phyloP scores from a whole-genome alignment of 2,797 vertebrate species.

The Podarcis lilfordi region DNA sequence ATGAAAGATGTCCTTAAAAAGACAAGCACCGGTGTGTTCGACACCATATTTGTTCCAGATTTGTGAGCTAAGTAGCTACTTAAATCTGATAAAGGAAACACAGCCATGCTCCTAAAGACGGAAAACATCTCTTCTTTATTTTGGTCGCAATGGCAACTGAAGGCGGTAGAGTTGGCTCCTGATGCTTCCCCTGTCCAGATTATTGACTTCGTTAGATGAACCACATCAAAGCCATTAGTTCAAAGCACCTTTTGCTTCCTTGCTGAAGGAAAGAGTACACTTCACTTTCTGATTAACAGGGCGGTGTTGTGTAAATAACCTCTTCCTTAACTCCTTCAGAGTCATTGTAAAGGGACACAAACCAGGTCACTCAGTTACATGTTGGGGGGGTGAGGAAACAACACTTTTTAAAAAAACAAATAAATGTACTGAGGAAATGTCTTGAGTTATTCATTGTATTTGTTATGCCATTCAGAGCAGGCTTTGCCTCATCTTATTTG shows the following conservation, averaged over 20 bases:
- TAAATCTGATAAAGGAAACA: slow-evolving; percentile 14
- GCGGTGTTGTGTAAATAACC: slow-evolving; percentile 40
- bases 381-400: slow-evolving; percentile 1
- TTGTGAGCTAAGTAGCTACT: not conserved
- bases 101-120: not conserved
- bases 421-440: slow-evolving; percentile 43
- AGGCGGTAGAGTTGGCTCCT: slow-evolving; percentile 26
- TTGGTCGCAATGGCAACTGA: slow-evolving; percentile 6
- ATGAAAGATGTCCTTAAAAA: not conserved
- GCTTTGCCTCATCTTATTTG: slow-evolving; percentile 43
- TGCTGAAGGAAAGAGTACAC: slow-evolving; percentile 58
- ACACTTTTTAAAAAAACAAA: not conserved
- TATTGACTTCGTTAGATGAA: slow-evolving; percentile 52
- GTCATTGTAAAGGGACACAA: slow-evolving; percentile 39
- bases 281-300: slow-evolving; percentile 58
- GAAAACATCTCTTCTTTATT: not conserved
- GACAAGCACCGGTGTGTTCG: not conserved
- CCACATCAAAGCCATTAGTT: slow-evolving; percentile 50
- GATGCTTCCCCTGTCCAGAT: slow-evolving; percentile 55
- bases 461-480: slow-evolving; percentile 55
- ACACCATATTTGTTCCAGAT: not conserved
- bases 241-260: slow-evolving; percentile 57
- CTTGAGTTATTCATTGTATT: slow-evolving; percentile 39
- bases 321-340: slow-evolving; percentile 56
- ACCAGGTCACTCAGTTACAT: slow-evolving; percentile 26